Conservation (phyloP, 2,888 invertebrate genomes). For the Chrysomela aeneicollis region DNA sequence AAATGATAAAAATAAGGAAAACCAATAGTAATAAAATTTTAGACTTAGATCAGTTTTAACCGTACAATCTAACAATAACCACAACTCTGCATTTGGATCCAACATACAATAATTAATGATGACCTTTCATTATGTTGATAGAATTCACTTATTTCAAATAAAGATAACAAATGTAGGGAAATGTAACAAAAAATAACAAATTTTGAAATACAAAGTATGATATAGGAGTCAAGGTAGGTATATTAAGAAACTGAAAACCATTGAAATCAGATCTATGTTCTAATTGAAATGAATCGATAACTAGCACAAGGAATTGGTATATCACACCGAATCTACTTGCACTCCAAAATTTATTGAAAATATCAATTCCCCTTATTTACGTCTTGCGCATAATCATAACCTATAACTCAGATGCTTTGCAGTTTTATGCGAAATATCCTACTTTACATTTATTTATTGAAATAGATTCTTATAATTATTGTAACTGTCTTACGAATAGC, state of each 20-base stretch:
- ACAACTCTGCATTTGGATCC: neutral
- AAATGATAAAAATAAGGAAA: neutral
- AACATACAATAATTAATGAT: constrained; percentile 6
- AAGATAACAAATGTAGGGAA: constrained; percentile 45
- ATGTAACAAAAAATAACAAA: constrained; percentile 44
- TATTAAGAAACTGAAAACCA: neutral
- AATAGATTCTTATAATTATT: too few relatives aligned
- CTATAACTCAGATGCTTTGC: too few relatives aligned
- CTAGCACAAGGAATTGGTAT: neutral
- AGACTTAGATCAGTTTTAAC: neutral
- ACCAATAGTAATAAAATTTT: neutral
- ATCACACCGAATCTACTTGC: too few relatives aligned
- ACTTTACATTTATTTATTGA: too few relatives aligned
- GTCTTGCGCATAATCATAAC: too few relatives aligned
- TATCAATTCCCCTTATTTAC: too few relatives aligned
- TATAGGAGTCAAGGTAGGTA: constrained; percentile 23
- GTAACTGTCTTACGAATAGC: too few relatives aligned
- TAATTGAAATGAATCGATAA: too few relatives aligned
- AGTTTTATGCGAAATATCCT: too few relatives aligned
- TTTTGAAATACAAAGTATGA: constrained; percentile 34
- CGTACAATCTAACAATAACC: neutral
- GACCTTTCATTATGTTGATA: constrained; percentile 33
- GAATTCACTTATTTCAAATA: constrained; percentile 33
- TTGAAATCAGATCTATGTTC: neutral
- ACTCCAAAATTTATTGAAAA: too few relatives aligned